Conservation (phyloP, 2,113 vertebrate species). For the Tympanuchus pallidicinctus region DNA sequence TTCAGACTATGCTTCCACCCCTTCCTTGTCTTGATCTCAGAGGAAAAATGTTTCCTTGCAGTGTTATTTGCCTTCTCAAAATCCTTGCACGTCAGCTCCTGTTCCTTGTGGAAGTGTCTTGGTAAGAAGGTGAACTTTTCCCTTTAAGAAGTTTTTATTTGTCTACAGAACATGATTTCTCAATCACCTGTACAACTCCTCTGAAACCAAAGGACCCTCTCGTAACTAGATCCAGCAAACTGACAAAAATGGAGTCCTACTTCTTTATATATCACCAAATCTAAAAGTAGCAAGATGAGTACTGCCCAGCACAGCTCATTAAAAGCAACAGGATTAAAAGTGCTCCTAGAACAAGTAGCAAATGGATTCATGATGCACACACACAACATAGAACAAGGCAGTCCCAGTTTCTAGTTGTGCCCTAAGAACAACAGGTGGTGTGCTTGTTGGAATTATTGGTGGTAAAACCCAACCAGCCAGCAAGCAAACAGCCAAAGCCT, state of each 20-base stretch:
- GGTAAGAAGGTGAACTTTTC: background rate
- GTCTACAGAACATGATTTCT: background rate
- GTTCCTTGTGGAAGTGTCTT: background rate
- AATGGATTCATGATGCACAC: background rate
- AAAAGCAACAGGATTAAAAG: background rate
- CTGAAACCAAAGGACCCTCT: background rate
- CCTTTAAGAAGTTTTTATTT: background rate
- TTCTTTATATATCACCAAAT: background rate
- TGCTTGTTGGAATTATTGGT: background rate
- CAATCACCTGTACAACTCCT: background rate
- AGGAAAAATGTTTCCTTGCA: background rate
- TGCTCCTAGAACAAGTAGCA: background rate
- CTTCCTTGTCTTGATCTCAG: background rate
- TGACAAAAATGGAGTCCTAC: background rate
- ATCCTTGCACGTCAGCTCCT: background rate
- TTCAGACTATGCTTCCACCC: background rate
- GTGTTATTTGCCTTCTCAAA: background rate
- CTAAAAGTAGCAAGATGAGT: rapidly evolving
- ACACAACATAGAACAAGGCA: background rate
- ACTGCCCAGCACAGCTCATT: background rate
- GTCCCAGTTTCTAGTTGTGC: background rate
- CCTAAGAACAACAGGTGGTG: background rate
- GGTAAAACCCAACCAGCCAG: background rate
- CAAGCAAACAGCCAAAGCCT: background rate
- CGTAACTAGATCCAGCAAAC: rapidly evolving